Evolutionary conservation across 1,140 invertebrate species (phyloP).

Genomic region (Anastrepha ludens): DNA sequence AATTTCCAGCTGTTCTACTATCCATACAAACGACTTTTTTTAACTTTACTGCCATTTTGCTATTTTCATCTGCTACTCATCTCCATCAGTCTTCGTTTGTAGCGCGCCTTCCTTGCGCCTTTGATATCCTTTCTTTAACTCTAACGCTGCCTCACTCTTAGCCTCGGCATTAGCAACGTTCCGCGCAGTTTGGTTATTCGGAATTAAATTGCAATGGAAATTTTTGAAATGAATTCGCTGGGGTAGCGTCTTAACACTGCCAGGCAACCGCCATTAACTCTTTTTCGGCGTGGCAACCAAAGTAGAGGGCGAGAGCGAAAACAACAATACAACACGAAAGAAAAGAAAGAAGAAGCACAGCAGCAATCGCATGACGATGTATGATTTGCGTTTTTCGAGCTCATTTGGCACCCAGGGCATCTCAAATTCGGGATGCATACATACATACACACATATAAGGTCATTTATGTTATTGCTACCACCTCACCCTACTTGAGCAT

Average conservation of each 20-base stretch:
- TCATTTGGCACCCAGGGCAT: background rate
- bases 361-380: background rate
- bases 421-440: background rate
- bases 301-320: background rate
- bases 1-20: background rate
- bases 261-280: constrained; percentile 23
- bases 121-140: background rate
- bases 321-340: background rate
- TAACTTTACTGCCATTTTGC: background rate
- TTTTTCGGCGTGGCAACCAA: constrained; percentile 2
- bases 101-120: background rate
- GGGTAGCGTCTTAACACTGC: constrained; percentile 1
- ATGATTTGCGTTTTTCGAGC: background rate
- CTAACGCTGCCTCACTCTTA: background rate
- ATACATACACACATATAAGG: background rate
- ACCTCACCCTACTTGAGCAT: background rate
- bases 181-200: background rate
- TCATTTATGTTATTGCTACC: background rate
- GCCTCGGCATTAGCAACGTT: background rate
- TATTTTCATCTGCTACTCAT: background rate
- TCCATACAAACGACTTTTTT: background rate
- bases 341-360: background rate
- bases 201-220: constrained; percentile 41
- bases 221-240: constrained; percentile 6
- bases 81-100: background rate